Evolutionary conservation across 1,140 invertebrate genomes (phyloP).

Genomic region (Sminthurides bifidus): DNA sequence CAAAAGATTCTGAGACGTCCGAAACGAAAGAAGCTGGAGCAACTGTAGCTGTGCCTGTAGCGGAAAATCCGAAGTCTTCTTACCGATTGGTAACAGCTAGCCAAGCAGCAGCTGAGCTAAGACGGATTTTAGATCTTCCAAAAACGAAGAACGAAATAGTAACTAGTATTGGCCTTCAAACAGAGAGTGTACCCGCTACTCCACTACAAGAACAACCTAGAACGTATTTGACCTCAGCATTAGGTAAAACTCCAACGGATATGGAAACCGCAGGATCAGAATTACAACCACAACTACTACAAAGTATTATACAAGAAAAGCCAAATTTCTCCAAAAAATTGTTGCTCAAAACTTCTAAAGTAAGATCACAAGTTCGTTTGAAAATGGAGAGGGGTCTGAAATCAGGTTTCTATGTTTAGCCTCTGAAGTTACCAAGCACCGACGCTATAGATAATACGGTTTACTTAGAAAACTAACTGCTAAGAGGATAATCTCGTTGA

Average conservation of each 20-base stretch:
- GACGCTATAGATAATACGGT: too few relatives aligned
- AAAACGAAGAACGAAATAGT: neutral
- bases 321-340: conserved; percentile 8
- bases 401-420: conserved; percentile 21
- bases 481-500: too few relatives aligned
- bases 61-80: neutral
- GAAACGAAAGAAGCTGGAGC: neutral
- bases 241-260: too few relatives aligned
- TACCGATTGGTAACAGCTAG: neutral
- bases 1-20: neutral
- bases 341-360: conserved; percentile 10
- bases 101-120: neutral
- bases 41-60: neutral
- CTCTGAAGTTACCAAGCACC: neutral
- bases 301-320: neutral
- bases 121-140: neutral
- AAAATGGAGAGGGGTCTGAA: conserved; percentile 10
- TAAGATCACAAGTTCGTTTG: neutral
- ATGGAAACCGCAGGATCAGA: conserved; percentile 11
- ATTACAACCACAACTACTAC: neutral
- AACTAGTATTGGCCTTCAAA: too few relatives aligned
- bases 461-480: too few relatives aligned
- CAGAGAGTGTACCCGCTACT: too few relatives aligned
- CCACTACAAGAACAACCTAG: too few relatives aligned
- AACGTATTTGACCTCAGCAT: too few relatives aligned